Evolutionary conservation across 2,888 invertebrate species (phyloP).

Genomic region (Asteroscopus sphinx): DNA sequence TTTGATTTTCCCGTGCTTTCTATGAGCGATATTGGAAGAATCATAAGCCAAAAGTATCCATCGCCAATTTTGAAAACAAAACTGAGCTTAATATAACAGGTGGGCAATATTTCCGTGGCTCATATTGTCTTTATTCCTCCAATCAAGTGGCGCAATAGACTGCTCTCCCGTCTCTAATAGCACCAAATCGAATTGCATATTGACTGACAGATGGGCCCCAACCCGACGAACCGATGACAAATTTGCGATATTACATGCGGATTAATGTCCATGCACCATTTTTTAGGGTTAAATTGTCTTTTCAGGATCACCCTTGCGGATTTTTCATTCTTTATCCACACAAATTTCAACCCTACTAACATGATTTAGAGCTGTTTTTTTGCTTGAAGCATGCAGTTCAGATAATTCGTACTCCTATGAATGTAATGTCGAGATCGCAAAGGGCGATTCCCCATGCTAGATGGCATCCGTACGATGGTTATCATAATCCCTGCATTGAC

Average conservation of each 20-base stretch:
- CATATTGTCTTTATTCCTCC: conserved; percentile 68
- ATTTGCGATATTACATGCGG: conserved; percentile 90
- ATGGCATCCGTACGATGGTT: conserved; percentile 89
- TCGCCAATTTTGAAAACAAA: neutral
- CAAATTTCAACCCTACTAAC: conserved; percentile 54
- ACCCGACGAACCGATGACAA: conserved; percentile 85
- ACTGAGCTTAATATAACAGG: conserved; percentile 13
- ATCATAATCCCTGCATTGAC: conserved; percentile 90
- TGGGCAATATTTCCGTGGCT: conserved; percentile 30
- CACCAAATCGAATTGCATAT: conserved; percentile 82
- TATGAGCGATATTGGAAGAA: conserved; percentile 1
- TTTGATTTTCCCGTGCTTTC: neutral
- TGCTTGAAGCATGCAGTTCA: conserved; percentile 22
- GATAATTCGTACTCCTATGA: conserved; percentile 70
- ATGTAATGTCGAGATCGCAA: conserved; percentile 79
- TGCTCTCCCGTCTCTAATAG: conserved; percentile 76
- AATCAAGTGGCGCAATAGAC: conserved; percentile 69
- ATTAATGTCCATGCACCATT: conserved; percentile 88
- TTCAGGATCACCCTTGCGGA: conserved; percentile 78
- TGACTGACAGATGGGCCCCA: conserved; percentile 82
- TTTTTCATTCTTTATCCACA: conserved; percentile 48
- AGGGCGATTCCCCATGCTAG: conserved; percentile 88
- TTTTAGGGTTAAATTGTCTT: conserved; percentile 90
- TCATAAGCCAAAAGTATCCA: neutral
- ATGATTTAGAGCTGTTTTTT: conserved; percentile 56